A percentile compares a stretch with the other conserved stretches of the same genome.
phyloP scores from a whole-genome alignment of 2,797 vertebrate genomes.

The Peromyscus nudipes region DNA sequence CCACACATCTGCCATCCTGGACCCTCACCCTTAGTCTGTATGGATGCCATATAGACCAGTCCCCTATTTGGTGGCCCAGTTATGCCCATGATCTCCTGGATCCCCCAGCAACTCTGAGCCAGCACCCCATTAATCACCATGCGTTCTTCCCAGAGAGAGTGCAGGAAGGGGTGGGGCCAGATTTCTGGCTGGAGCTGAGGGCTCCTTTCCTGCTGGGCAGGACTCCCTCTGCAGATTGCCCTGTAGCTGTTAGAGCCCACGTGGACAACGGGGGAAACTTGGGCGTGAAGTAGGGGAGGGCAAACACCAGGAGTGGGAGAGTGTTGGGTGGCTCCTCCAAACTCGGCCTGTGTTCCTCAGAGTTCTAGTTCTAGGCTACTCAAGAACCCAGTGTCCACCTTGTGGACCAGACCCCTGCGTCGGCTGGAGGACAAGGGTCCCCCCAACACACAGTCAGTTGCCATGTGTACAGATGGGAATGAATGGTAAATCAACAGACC shows the following conservation, averaged over 20 bases:
- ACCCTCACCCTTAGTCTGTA: neutral
- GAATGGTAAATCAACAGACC: neutral
- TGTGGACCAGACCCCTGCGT: neutral
- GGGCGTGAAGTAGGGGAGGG: neutral
- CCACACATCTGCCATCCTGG: neutral
- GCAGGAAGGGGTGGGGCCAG: conserved; percentile 15
- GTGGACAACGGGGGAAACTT: neutral
- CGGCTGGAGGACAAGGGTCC: neutral
- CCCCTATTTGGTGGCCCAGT: neutral
- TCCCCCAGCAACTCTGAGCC: conserved; percentile 50
- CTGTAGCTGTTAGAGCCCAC: neutral
- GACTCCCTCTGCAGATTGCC: conserved; percentile 22
- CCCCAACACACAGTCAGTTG: neutral
- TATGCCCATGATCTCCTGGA: neutral
- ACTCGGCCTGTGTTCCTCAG: neutral
- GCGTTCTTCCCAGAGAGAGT: conserved; percentile 28
- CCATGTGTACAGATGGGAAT: neutral
- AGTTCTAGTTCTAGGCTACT: neutral
- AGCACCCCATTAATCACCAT: conserved; percentile 53
- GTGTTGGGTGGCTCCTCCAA: neutral
- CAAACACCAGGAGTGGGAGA: neutral
- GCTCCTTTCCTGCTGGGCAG: conserved; percentile 63
- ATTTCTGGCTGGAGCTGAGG: conserved; percentile 52
- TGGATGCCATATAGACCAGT: neutral
- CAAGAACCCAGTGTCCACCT: neutral